Conservation (phyloP, 1,140 invertebrate genomes). For the Holotrichia oblita region DNA sequence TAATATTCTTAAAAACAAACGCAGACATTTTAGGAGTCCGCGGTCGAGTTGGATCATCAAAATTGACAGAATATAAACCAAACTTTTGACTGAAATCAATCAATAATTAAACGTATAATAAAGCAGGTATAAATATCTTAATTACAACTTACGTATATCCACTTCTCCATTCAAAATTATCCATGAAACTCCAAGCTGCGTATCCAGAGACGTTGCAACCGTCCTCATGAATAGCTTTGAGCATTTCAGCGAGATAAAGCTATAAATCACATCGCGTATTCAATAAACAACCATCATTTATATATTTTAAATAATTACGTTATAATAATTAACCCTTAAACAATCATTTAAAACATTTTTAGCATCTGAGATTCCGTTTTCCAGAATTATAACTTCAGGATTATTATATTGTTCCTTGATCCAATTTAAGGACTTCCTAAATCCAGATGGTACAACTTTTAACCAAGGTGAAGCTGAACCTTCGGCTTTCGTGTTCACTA, state of each 20-base stretch:
- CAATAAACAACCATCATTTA: neutral
- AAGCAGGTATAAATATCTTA: neutral
- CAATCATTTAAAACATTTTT: conserved; percentile 44
- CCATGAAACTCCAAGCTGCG: conserved; percentile 37
- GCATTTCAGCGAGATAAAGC: conserved; percentile 18
- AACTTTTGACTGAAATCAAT: conserved; percentile 38
- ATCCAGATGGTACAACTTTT: conserved; percentile 55
- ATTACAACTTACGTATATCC: conserved; percentile 37
- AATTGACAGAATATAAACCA: conserved; percentile 38
- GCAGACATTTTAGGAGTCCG: conserved; percentile 65
- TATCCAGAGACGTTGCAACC: conserved; percentile 24
- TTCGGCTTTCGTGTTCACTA: neutral
- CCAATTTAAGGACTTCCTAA: conserved; percentile 68
- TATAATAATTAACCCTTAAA: conserved; percentile 44
- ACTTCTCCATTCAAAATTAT: conserved; percentile 36
- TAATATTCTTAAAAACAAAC: conserved; percentile 57
- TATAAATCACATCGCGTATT: neutral
- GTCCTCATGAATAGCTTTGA: conserved; percentile 29
- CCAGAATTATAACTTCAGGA: conserved; percentile 71
- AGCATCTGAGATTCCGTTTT: conserved; percentile 72
- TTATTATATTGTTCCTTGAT: conserved; percentile 70
- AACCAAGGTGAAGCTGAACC: conserved; percentile 23
- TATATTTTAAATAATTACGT: conserved; percentile 36
- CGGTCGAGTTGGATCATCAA: conserved; percentile 52
- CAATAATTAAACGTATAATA: neutral